Evolutionary conservation across 92 coral and sea anemone genomes (phyloP).

Genomic region (Phenganax stokvisi): DNA sequence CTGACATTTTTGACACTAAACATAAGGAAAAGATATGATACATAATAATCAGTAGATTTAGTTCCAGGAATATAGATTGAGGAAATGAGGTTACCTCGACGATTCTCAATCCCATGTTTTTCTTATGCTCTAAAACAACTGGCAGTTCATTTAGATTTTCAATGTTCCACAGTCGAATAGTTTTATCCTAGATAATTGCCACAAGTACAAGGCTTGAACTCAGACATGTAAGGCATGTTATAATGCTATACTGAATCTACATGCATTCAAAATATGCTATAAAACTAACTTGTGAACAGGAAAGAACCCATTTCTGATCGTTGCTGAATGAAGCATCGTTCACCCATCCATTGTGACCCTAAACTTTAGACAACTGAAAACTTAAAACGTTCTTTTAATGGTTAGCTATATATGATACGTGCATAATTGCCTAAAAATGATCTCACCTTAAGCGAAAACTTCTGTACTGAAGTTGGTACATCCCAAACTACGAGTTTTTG

Average conservation of each 20-base stretch:
- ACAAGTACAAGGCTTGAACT: not conserved
- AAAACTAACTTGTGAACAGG: slow-evolving; percentile 87
- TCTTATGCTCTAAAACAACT: slow-evolving; percentile 94
- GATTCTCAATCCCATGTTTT: slow-evolving; percentile 89
- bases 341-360: slow-evolving; percentile 99
- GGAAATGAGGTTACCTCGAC: slow-evolving; percentile 59
- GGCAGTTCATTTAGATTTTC: slow-evolving; percentile 93
- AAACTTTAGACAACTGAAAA: not conserved
- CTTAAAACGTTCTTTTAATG: not conserved
- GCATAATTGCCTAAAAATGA: no score
- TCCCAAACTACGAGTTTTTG: slow-evolving; percentile 96
- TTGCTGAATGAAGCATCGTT: slow-evolving; percentile 79
- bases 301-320: slow-evolving; percentile 90
- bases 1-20: slow-evolving; percentile 80
- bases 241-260: no score
- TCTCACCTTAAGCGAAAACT: slow-evolving; percentile 85
- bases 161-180: slow-evolving; percentile 88
- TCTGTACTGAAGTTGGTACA: slow-evolving; percentile 83
- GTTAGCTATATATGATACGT: not conserved
- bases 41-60: not conserved
- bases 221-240: no score
- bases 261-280: not conserved
- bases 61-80: no score
- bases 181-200: slow-evolving; percentile 62
- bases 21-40: not conserved